These are phyloP conservation scores for Ginglymostoma cirratum DNA, from an alignment of 2,113 vertebrate species.

Conservation along the genomic window DNA sequence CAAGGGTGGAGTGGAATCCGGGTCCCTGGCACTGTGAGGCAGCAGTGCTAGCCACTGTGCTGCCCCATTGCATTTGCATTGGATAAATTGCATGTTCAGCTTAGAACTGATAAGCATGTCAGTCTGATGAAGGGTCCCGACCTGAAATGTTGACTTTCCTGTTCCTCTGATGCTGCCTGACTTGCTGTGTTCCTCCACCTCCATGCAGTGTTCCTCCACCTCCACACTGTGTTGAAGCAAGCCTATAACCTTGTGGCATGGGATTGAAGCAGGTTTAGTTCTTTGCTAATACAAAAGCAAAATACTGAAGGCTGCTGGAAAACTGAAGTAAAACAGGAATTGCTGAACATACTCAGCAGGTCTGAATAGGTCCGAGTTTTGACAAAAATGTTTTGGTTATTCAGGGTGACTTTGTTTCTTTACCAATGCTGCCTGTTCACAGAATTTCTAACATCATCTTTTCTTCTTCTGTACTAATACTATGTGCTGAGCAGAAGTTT, in stretches of 20 bases:
- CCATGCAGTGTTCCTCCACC: too few relatives aligned
- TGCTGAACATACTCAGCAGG: not conserved
- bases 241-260: not conserved
- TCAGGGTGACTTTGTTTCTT: not conserved
- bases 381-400: not conserved
- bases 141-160: too few relatives aligned
- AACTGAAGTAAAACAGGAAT: not conserved
- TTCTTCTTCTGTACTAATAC: not conserved
- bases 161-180: too few relatives aligned
- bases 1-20: too few relatives aligned
- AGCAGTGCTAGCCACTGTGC: too few relatives aligned
- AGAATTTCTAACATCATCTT: not conserved
- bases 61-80: too few relatives aligned
- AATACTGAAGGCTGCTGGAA: not conserved
- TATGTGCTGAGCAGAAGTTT: not conserved
- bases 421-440: not conserved
- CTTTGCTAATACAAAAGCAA: not conserved
- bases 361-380: not conserved
- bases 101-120: not conserved
- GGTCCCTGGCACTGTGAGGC: too few relatives aligned
- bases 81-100: not conserved
- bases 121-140: too few relatives aligned
- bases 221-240: too few relatives aligned
- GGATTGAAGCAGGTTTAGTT: not conserved
- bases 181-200: too few relatives aligned